Evolutionary conservation across 2,888 invertebrate genomes (phyloP), one percentile per base, ranked within the genome.

Genomic region (Eupeodes latifasciatus): DNA sequence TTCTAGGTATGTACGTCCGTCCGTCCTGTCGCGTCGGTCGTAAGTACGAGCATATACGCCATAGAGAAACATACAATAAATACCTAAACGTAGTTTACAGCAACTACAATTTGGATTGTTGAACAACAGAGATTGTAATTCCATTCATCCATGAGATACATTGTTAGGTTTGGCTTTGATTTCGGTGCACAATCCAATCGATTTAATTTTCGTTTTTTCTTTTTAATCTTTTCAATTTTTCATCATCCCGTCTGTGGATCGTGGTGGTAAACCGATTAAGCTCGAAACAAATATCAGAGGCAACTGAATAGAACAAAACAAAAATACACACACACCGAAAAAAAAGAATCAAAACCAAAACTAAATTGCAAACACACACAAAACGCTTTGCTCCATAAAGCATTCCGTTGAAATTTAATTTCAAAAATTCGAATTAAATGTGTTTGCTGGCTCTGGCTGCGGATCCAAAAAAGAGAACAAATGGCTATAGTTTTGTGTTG

Each of bases 381-480:
- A 47, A 59, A n/a, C 71, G 49, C 57, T 72, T 59, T 16, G 11
- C 19, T 1, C 61, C 40, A 72, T 72, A 81, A 81, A 81, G 71
- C 85, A 81, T 77, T 78, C 82, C 85, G 81, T 86, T 64, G 47
- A 86, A 69, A 79, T 66, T 67, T 40, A 79, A 69, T 79, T 85
- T 85, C 19, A 53, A 72, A 86, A 79, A 47, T 82, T 86, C 47
- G 64, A 85, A 75, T 79, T 62, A 62, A 86, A 81, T 40, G 78
- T 78, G 19, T 40, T 34, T 40, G 7, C 16, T 71, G 55, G 53
- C 67, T 16, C 4, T 71, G 55, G 53, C 67, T 16, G 0, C 6
- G 53, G 5, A 27, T 10, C 9, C 4, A 53, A 53, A 69, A 53
- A 53, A 69, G 16, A 69, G 40, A 49, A 64, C 14, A 44, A 57